These are phyloP conservation scores for Machimus atricapillus DNA, from an alignment of 2,888 invertebrate species.

Conservation along the genomic window DNA sequence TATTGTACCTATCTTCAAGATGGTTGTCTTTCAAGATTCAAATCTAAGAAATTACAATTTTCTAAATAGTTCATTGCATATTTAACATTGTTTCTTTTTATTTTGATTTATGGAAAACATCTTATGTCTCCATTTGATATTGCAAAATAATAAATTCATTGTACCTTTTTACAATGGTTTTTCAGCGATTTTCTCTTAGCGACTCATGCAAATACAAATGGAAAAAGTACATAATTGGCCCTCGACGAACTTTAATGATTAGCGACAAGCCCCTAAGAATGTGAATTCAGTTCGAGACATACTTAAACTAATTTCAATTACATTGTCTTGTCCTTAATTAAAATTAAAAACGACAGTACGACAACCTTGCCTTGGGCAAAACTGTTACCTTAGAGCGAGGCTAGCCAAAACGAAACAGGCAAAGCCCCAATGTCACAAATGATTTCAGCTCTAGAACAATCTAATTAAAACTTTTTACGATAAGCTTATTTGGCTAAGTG, in stretches of 20 bases:
- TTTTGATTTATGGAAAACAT: too few relatives aligned
- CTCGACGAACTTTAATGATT: neutral
- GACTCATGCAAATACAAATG: too few relatives aligned
- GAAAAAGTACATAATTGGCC: neutral
- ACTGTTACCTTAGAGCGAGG: neutral
- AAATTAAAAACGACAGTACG: constrained; percentile 14
- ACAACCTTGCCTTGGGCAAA: neutral
- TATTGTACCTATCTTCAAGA: too few relatives aligned
- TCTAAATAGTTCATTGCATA: too few relatives aligned
- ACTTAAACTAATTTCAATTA: neutral
- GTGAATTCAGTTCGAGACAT: neutral
- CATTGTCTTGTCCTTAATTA: neutral
- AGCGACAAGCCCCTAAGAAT: neutral
- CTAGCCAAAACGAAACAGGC: neutral
- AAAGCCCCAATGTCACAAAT: constrained; percentile 1
- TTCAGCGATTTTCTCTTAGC: too few relatives aligned
- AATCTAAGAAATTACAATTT: too few relatives aligned
- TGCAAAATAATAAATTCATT: too few relatives aligned
- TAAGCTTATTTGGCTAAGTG: constrained; percentile 47
- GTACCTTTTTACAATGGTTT: too few relatives aligned
- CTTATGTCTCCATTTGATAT: too few relatives aligned
- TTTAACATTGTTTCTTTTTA: too few relatives aligned
- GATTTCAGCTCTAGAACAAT: constrained; percentile 29
- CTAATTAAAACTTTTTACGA: constrained; percentile 46
- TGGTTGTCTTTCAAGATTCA: too few relatives aligned